Evolutionary conservation across 1,140 invertebrate genomes (phyloP).

Genomic region (Drosophila virilis): DNA sequence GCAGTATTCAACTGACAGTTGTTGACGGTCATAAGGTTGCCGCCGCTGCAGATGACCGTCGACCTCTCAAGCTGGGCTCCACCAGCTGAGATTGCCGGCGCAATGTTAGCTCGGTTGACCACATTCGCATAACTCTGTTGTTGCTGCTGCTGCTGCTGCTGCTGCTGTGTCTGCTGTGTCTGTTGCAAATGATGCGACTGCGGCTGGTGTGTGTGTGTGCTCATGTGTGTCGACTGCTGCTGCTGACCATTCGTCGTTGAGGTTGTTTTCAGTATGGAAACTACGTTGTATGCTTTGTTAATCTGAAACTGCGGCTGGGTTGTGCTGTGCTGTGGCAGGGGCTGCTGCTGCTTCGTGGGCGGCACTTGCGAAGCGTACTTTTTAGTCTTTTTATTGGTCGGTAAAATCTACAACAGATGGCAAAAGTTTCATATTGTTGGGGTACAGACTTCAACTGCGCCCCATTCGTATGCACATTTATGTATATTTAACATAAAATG

Average conservation of each 20-base stretch:
- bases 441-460: background rate
- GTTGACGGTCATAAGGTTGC: slow-evolving; percentile 54
- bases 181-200: background rate
- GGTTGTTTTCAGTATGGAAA: slow-evolving; percentile 55
- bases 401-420: slow-evolving; percentile 72
- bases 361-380: slow-evolving; percentile 52
- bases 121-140: slow-evolving; percentile 62
- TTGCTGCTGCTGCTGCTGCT: slow-evolving; percentile 35
- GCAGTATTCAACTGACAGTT: slow-evolving; percentile 39
- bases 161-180: background rate
- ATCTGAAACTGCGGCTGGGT: slow-evolving; percentile 65
- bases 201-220: background rate
- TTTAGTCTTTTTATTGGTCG: slow-evolving; percentile 70
- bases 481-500: background rate
- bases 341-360: slow-evolving; percentile 45
- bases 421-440: slow-evolving; percentile 45
- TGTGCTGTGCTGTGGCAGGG: slow-evolving; percentile 36
- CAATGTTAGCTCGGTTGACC: slow-evolving; percentile 44
- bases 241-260: slow-evolving; percentile 48
- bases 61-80: slow-evolving; percentile 44
- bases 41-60: slow-evolving; percentile 55
- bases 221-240: slow-evolving; percentile 1
- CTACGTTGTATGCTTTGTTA: slow-evolving; percentile 64
- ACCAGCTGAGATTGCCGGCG: slow-evolving; percentile 23
- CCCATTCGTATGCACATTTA: background rate